Evolutionary conservation across 2,888 invertebrate genomes (phyloP), one percentile per base, ranked within the genome.

Genomic region (Tenthredo scrophulariae): DNA sequence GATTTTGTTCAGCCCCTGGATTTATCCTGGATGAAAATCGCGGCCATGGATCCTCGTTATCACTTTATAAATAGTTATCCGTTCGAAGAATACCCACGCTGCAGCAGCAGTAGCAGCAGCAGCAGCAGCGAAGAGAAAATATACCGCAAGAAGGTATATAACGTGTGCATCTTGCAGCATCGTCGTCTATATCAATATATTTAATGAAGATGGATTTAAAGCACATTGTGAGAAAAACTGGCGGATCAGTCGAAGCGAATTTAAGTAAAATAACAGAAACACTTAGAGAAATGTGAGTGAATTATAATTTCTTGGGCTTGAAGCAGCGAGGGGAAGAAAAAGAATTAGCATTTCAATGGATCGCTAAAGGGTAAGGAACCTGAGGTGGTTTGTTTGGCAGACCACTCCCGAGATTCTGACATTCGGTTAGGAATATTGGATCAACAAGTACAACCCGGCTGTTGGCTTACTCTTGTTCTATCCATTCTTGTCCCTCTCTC

Each of bases 261-360:
- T 10, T 9, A 22, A 37, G 15, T n/a, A 22, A 62, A 40, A 62
- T 62, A 62, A 22, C n/a, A 77, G 2, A 46, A 54, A 54, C 54
- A 54, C 15, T 77, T 18, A 10, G 26, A 80, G 50, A 33, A 50
- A 50, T 80, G 37, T 40, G 62, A 40, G 62, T 62, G 43, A 80
- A 80, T 80, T n/a, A 80, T 37, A 26, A 80, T 80, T 80, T 62
- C n/a, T 18, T 40, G 22, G 43, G 18, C 33, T 40, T 18, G 80
- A n/a, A 62, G 22, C 33, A 13, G 58, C 40, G n/a, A 37, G n/a
- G 18, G 62, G 40, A 26, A 15, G 26, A 37, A 37, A 40, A 62
- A 80, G 5, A 62, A 80, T 80, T 40, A 80, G 58, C 80, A 80
- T 80, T 80, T 80, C 62, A 80, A 80, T 80, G 80, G 80, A 62